Percentiles rank a stretch among this genome's conserved stretches.
These are phyloP conservation scores for Chaunax sp. DNA, from an alignment of 2,797 vertebrate species.

Conservation along the genomic window DNA sequence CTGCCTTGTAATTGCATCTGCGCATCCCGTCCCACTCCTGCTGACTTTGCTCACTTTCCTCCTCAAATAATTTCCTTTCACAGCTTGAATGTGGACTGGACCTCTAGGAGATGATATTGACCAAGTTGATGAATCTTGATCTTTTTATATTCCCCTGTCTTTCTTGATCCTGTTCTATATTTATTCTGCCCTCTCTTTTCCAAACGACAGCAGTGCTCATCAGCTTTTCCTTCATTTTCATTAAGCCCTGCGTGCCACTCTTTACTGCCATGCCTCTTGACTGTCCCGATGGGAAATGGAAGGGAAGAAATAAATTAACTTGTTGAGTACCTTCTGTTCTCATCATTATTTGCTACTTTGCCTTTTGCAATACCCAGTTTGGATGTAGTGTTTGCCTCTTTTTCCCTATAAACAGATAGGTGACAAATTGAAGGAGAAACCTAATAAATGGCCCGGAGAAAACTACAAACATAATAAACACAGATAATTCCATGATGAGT, in stretches of 20 bases:
- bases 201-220: not conserved
- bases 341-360: not conserved
- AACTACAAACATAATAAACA: not conserved
- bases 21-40: slow-evolving; percentile 45
- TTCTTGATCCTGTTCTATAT: not conserved
- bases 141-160: slow-evolving; percentile 4
- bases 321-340: no score
- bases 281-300: slow-evolving; percentile 1
- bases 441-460: not conserved
- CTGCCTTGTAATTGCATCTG: slow-evolving; percentile 73
- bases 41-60: slow-evolving; percentile 32
- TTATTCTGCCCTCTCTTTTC: not conserved
- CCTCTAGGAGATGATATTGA: not conserved
- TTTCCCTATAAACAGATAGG: not conserved
- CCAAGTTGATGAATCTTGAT: slow-evolving; percentile 6
- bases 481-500: not conserved
- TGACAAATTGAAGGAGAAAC: not conserved
- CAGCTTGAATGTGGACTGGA: slow-evolving; percentile 3
- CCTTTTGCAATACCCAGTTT: slow-evolving; percentile 2
- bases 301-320: no score
- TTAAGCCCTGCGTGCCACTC: not conserved
- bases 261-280: not conserved
- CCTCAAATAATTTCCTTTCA: slow-evolving; percentile 2
- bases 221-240: slow-evolving; percentile 21
- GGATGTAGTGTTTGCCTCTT: not conserved